Base-by-base conservation (phyloP, 2,888 invertebrate species). In the Drosophila histrio region DNA sequence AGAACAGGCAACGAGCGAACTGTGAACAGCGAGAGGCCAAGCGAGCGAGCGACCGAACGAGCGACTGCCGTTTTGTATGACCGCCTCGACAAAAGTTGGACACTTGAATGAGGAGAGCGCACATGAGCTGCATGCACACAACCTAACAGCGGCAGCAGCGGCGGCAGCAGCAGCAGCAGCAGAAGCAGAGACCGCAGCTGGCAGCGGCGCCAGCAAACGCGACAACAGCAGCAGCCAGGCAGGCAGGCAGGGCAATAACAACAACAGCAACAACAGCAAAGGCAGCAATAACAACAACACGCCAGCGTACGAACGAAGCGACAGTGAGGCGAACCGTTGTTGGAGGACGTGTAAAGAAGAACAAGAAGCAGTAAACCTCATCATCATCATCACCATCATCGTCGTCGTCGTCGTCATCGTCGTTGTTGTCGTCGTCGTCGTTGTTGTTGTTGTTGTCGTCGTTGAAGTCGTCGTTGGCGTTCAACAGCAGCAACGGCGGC, bases 81-180 rank as follows among this genome's bases (percentile, higher is more conserved):
- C 90, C 90, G 90, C 90, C 89, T 87, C 85, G 89, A 89, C 89
- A 90, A 90, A 90, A 87, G 90, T 90, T 90, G 90, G 89, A 89
- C 89, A 89, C 90, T 90, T 90, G 90, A 90, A 90, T 90, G 90
- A 90, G 82, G 79, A 85, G 90, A 90, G 89, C 89, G 81, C 77
- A 87, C 85, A 85, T 81, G 84, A 87, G 89, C 89, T 87, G 88
- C 76, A 84, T 84, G 88, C 77, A 88, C 74, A 88, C 79, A 89
- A 82, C 83, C 80, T 66, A 78, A 76, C 72, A 63, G 70, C 60
- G 66, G 64, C 71, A 67, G 65, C 63, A 50, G 68, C 67, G 34
- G 57, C 65, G 17, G 69, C 68, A 41, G 72, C 56, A 63, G 63
- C 73, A 60, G 68, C 70, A 67, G 73, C 72, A 56, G 63, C 67